Base-by-base conservation (phyloP, 2,888 invertebrate genomes). In the Caenorhabditis sp. region DNA sequence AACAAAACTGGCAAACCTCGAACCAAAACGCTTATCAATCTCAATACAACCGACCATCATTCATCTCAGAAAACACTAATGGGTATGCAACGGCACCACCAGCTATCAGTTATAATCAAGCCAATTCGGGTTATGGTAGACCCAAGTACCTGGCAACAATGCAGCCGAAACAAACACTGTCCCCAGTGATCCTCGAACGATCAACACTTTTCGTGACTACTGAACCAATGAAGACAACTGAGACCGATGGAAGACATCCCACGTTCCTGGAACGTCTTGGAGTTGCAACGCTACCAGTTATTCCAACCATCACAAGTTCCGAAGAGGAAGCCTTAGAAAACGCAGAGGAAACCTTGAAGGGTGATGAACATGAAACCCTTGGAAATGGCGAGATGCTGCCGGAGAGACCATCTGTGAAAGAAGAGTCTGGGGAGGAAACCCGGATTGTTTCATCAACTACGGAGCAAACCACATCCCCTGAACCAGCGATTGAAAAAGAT, bases 151-250 rank as follows among this genome's bases (percentile, higher is more conserved):
- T 82, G 5, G 81, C 81, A 3, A 81, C 81, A 7, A 64, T 81
- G 77, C 54, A 77, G n/a, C 72, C 82, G 5, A 82, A 77, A 26
- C 82, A 73, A 2, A 77, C 77, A 19, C 56, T 70, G 12, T 61
- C 69, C 16, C 82, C 82, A 14, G 77, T 82, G 0, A 77, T 82
- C n/a, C 38, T 82, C 0, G 82, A 82, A 63, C 58, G 82, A 73
- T 63, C 82, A 0, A 66, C 77, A 10, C 31, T 73, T 16, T 82
- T 73, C 63, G 82, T 77, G n/a, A 82, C 77, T 4, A 35, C 54
- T n/a, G 61, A 35, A 26, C 70, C 82, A 24, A 44, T 66, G 7
- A 19, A 35, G 16, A 12, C 68, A 19, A 35, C 26, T 64, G 4
- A 63, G 7, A 6, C 47, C 8, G 44, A 59, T 44, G 61, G 47